Conservation (phyloP, 2,113 vertebrate genomes). For the Nothobranchius kuhntae region DNA sequence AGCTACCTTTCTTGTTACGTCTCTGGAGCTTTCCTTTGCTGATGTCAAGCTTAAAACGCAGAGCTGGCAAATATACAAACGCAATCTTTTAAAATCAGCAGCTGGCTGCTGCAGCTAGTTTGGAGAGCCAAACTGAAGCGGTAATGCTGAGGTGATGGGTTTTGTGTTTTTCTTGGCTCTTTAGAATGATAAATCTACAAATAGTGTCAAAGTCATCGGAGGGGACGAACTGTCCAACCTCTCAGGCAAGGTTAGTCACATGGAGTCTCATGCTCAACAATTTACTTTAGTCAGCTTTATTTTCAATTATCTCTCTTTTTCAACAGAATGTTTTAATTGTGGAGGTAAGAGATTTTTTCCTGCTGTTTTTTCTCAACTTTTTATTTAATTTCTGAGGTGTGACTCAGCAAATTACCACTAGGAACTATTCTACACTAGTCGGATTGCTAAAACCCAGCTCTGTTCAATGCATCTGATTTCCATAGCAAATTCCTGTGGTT, state of each 20-base stretch:
- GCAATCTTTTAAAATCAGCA: constrained; percentile 8
- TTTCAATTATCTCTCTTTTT: background rate
- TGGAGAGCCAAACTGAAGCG: too few relatives aligned
- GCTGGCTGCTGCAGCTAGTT: background rate
- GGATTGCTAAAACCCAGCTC: background rate
- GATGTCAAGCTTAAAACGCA: constrained; percentile 11
- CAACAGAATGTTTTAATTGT: constrained; percentile 86
- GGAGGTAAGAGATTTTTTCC: constrained; percentile 78
- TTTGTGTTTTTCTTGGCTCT: constrained; percentile 10
- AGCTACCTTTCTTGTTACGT: constrained; percentile 54
- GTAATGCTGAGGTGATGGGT: background rate
- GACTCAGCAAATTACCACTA: background rate
- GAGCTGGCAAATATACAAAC: constrained; percentile 15
- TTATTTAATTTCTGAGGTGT: background rate
- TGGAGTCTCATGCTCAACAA: background rate
- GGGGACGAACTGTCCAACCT: constrained; percentile 82
- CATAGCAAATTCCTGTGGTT: background rate
- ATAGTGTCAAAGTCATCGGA: constrained; percentile 80
- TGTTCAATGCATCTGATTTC: constrained; percentile 1
- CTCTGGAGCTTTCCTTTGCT: constrained; percentile 18
- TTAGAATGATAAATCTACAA: constrained; percentile 81
- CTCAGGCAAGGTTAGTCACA: constrained; percentile 79
- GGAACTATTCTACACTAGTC: background rate
- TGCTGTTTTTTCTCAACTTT: background rate
- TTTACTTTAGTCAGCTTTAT: background rate